A percentile compares a stretch with the other conserved stretches of the same genome.
Evolutionary conservation across 2,113 vertebrate species (phyloP).

Genomic region (Amazona vittata): DNA sequence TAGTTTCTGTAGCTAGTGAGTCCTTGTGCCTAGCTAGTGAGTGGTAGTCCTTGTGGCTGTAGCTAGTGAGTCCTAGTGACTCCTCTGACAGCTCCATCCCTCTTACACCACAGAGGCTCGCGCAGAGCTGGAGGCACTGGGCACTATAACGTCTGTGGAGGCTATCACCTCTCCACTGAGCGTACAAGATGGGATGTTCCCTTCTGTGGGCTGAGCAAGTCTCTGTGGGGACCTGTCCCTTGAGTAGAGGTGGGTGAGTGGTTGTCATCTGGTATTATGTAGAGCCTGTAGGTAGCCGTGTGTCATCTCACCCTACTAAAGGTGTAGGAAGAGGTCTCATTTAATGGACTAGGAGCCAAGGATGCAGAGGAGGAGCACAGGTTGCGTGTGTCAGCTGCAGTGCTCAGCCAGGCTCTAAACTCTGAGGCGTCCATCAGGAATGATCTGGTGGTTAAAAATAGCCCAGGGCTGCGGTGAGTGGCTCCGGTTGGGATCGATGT

Average conservation of each 20-base stretch:
- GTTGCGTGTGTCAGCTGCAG: neutral
- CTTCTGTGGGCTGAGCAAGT: neutral
- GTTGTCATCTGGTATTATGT: accelerated
- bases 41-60: neutral
- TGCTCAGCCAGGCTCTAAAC: neutral
- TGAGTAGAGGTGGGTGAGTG: neutral
- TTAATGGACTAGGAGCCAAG: neutral
- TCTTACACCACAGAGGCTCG: neutral
- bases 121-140: neutral
- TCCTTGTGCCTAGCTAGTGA: neutral
- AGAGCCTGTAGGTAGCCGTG: neutral
- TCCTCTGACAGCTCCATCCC: neutral
- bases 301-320: neutral
- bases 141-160: neutral
- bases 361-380: constrained; percentile 1
- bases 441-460: constrained; percentile 75
- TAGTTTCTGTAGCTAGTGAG: neutral
- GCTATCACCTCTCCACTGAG: neutral
- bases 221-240: neutral
- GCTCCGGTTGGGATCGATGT: neutral
- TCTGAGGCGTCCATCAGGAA: constrained; percentile 62
- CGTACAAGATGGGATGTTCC: neutral
- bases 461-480: neutral
- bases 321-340: neutral
- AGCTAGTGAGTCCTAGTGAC: neutral